Conservation (phyloP, 2,797 vertebrate genomes). For the Anguilla marmorata region DNA sequence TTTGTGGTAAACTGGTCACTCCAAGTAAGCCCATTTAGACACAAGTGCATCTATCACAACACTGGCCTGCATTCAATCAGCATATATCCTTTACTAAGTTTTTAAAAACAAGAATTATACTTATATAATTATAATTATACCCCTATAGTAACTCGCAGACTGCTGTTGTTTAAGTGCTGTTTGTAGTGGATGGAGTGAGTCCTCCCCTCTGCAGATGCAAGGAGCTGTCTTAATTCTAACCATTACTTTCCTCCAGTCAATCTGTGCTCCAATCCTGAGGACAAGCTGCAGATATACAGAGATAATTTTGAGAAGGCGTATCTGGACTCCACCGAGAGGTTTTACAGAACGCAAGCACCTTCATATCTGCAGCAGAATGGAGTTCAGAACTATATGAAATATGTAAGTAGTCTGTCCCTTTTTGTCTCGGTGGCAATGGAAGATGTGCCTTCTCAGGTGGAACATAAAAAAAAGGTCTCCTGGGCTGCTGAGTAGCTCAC, state of each 20-base stretch:
- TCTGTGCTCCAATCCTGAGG: conserved; percentile 94
- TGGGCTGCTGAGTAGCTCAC: background rate
- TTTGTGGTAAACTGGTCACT: conserved; percentile 37
- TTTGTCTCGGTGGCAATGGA: background rate
- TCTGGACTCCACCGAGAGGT: conserved; percentile 94
- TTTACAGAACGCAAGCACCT: conserved; percentile 96
- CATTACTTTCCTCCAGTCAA: conserved; percentile 78
- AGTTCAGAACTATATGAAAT: conserved; percentile 99
- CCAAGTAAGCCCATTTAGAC: background rate
- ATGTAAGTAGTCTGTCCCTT: conserved; percentile 75
- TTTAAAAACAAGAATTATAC: background rate
- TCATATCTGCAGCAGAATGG: conserved; percentile 96
- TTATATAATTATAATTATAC: background rate
- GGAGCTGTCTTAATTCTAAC: background rate
- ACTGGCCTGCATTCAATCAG: too few relatives aligned
- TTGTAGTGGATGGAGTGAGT: background rate
- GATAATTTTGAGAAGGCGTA: conserved; percentile 99
- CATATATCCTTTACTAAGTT: too few relatives aligned
- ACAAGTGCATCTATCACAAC: too few relatives aligned
- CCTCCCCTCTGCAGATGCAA: background rate
- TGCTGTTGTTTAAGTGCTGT: background rate
- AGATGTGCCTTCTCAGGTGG: background rate
- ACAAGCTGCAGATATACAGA: conserved; percentile 97
- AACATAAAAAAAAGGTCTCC: background rate
- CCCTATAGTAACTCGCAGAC: background rate